A percentile compares a stretch with the other conserved stretches of the same genome.
Conservation (phyloP, 2,888 invertebrate genomes). For the Spodoptera littoralis region DNA sequence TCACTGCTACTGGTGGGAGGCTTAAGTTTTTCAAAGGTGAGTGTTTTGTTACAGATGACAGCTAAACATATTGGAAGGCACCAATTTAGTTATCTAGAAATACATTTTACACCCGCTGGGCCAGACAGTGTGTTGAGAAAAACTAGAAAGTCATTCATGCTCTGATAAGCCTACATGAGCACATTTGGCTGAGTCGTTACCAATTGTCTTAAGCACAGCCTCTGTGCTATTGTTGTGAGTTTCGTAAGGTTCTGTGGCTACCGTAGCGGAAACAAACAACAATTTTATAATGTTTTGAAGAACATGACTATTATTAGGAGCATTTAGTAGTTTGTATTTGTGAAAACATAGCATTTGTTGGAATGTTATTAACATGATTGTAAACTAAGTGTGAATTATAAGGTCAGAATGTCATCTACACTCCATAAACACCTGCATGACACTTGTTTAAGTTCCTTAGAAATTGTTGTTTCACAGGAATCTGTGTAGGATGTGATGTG, state of each 20-base stretch:
- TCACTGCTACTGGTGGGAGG: constrained; percentile 91
- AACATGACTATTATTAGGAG: constrained; percentile 32
- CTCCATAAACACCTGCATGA: constrained; percentile 12
- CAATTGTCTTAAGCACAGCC: constrained; percentile 81
- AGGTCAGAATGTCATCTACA: not conserved
- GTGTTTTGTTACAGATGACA: constrained; percentile 57
- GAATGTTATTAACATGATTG: constrained; percentile 22
- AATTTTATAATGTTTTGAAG: constrained; percentile 45
- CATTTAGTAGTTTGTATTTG: constrained; percentile 17
- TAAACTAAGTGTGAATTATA: constrained; percentile 9
- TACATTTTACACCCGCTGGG: constrained; percentile 42
- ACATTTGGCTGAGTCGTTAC: constrained; percentile 77
- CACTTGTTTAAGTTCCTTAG: constrained; percentile 19
- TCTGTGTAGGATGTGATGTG: not conserved
- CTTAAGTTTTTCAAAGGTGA: constrained; percentile 94
- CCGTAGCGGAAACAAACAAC: constrained; percentile 74
- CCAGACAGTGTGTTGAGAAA: constrained; percentile 63
- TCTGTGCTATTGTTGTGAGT: constrained; percentile 82
- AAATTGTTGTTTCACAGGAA: constrained; percentile 48
- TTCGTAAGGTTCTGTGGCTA: constrained; percentile 78
- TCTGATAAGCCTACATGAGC: constrained; percentile 84
- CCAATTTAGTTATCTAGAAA: constrained; percentile 27
- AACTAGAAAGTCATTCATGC: constrained; percentile 88
- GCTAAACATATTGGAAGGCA: constrained; percentile 28
- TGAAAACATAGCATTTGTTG: constrained; percentile 19